These are phyloP conservation scores for Stigmatopora nigra DNA, from an alignment of 2,113 vertebrate genomes.

Conservation along the genomic window DNA sequence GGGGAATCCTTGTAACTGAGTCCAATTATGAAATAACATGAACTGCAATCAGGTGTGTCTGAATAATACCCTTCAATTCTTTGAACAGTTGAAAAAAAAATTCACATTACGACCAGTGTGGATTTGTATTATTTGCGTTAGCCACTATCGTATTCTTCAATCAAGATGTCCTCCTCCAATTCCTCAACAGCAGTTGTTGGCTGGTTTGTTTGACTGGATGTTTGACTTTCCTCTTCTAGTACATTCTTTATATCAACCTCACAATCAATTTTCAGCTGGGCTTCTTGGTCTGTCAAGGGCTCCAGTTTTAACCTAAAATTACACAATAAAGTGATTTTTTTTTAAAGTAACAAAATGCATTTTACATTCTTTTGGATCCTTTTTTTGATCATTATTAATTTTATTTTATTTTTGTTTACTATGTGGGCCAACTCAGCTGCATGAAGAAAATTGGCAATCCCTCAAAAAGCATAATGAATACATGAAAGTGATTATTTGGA, in stretches of 20 bases:
- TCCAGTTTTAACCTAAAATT: constrained; percentile 5
- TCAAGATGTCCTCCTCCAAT: not conserved
- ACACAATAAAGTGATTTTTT: not conserved
- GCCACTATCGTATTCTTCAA: not conserved
- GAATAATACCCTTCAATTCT: not conserved
- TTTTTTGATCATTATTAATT: too few species aligned
- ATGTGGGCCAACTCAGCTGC: not conserved
- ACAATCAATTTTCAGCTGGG: not conserved
- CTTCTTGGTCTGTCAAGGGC: constrained; percentile 1
- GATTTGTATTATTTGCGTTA: not conserved
- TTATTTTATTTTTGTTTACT: not conserved
- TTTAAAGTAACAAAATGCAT: not conserved
- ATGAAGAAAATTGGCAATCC: not conserved
- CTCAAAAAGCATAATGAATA: not conserved
- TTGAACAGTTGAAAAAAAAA: not conserved
- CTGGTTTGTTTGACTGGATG: not conserved
- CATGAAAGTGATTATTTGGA: not conserved
- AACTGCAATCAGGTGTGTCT: too few species aligned
- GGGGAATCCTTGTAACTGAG: too few species aligned
- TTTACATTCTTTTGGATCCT: too few species aligned
- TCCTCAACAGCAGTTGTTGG: not conserved
- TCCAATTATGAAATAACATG: too few species aligned
- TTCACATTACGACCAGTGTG: not conserved
- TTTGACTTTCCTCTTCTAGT: not conserved
- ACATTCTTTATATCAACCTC: not conserved